Conservation (phyloP, 1,140 invertebrate genomes). For the Megalopta genalis region DNA sequence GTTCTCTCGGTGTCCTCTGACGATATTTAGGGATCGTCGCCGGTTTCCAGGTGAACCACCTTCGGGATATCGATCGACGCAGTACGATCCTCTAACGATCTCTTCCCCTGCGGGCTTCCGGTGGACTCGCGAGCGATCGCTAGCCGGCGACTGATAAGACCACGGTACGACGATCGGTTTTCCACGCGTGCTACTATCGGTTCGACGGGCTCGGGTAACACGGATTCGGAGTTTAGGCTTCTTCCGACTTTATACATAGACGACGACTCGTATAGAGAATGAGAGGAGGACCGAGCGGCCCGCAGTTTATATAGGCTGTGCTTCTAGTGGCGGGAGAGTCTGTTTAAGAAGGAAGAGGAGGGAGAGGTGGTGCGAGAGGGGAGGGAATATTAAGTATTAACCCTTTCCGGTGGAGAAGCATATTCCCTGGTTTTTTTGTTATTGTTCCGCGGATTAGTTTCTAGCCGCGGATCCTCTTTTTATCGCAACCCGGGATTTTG, state of each 20-base stretch:
- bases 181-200: neutral
- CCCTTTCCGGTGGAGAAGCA: neutral
- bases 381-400: neutral
- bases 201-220: constrained; percentile 4
- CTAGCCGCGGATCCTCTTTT: neutral
- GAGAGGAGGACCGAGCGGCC: constrained; percentile 72
- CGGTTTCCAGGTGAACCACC: too few species aligned
- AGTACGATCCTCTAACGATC: neutral
- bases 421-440: neutral
- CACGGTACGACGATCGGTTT: neutral
- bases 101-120: neutral
- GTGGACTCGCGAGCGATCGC: neutral
- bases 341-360: neutral
- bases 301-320: constrained; percentile 76
- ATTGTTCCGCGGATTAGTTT: neutral
- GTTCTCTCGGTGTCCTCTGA: neutral
- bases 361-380: neutral
- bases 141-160: neutral
- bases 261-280: constrained; percentile 75
- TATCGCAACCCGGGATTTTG: neutral
- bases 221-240: constrained; percentile 11
- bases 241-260: constrained; percentile 69
- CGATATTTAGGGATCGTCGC: neutral
- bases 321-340: constrained; percentile 51
- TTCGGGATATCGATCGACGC: neutral